Evolutionary conservation across 2,113 vertebrate species (phyloP).

Genomic region (Silurus asotus): DNA sequence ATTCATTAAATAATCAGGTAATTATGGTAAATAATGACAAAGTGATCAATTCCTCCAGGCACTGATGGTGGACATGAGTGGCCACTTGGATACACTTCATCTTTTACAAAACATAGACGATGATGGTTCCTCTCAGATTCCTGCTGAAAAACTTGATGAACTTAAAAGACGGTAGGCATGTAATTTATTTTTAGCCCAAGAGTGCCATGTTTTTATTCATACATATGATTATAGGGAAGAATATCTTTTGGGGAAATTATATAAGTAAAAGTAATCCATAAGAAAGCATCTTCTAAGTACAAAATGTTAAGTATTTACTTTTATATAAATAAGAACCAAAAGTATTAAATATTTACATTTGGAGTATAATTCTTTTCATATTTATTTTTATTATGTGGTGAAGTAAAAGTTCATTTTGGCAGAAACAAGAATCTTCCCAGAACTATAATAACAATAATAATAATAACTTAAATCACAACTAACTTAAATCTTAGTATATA

Average conservation of each 20-base stretch:
- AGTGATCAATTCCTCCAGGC: slow-evolving; percentile 56
- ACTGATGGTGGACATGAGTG: slow-evolving; percentile 68
- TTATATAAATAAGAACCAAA: background rate
- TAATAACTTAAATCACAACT: too few species aligned
- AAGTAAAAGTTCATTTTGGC: background rate
- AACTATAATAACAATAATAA: too few species aligned
- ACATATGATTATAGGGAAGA: background rate
- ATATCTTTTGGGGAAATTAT: background rate
- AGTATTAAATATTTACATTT: background rate
- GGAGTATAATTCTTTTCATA: background rate
- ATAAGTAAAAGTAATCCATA: background rate
- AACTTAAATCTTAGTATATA: background rate
- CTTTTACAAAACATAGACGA: slow-evolving; percentile 75
- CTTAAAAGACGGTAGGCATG: slow-evolving; percentile 75
- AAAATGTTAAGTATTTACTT: background rate
- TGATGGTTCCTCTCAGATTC: slow-evolving; percentile 64
- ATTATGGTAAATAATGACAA: background rate
- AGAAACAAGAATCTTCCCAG: background rate
- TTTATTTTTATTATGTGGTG: background rate
- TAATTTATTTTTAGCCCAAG: background rate
- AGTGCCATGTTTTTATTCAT: background rate
- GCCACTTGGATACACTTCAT: slow-evolving; percentile 69
- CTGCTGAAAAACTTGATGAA: slow-evolving; percentile 76
- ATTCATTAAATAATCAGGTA: background rate
- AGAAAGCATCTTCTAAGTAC: background rate